phyloP scores from a whole-genome alignment of 2,797 vertebrate species.

The Coccyzus lansbergi region DNA sequence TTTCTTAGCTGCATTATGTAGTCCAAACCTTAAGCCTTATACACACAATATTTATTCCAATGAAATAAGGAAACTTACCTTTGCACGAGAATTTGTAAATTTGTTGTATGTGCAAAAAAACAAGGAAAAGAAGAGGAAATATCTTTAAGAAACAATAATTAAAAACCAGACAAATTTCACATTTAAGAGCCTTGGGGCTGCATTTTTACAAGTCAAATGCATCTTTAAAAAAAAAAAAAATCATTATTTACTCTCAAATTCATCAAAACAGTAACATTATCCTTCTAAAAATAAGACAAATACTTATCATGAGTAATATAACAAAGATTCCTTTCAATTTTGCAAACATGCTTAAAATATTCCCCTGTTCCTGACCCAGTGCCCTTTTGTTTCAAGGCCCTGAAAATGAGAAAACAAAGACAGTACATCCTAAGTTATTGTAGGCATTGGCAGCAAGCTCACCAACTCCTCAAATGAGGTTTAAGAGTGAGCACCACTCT shows the following conservation, averaged over 20 bases:
- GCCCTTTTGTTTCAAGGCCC: slow-evolving; percentile 14
- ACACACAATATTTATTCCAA: slow-evolving; percentile 24
- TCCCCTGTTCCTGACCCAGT: background rate
- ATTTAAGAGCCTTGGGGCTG: background rate
- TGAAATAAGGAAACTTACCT: slow-evolving; percentile 16
- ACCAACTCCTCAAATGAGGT: background rate
- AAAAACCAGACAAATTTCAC: background rate
- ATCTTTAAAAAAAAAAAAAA: slow-evolving; percentile 36
- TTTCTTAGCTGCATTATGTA: slow-evolving; percentile 45
- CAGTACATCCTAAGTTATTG: background rate
- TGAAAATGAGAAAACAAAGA: slow-evolving; percentile 1
- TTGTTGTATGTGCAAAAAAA: slow-evolving; percentile 39
- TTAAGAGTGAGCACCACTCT: background rate
- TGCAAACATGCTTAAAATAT: slow-evolving; percentile 43
- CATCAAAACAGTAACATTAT: slow-evolving; percentile 20
- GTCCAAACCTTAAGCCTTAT: slow-evolving; percentile 33
- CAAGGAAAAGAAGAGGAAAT: background rate
- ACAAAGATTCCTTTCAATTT: slow-evolving; percentile 21
- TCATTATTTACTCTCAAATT: background rate
- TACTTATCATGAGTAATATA: slow-evolving; percentile 16
- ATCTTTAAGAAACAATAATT: slow-evolving; percentile 17
- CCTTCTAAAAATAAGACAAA: slow-evolving; percentile 23
- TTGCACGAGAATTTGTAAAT: background rate
- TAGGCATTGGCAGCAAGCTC: background rate
- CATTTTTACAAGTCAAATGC: slow-evolving; percentile 42